phyloP scores from a whole-genome alignment of 2,888 invertebrate genomes.

The Sminthurides aquaticus region DNA sequence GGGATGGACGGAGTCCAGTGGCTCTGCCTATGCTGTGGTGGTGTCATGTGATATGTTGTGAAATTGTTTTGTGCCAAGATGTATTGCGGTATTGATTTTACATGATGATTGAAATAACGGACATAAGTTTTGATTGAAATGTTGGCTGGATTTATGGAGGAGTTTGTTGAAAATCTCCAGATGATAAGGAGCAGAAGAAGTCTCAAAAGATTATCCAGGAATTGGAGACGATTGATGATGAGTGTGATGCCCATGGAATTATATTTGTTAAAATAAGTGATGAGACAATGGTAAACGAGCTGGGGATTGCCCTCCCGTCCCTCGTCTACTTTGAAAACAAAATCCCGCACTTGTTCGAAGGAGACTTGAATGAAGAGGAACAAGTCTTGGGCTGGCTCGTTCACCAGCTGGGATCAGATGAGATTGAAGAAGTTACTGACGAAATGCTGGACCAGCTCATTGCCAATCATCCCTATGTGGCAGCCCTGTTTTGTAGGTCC shows the following conservation, averaged over 20 bases:
- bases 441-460: slow-evolving; percentile 87
- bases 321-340: slow-evolving; percentile 84
- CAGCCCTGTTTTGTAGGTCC: slow-evolving; percentile 81
- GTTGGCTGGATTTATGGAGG: background rate
- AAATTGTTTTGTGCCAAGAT: background rate
- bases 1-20: background rate
- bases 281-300: slow-evolving; percentile 79
- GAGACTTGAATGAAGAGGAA: slow-evolving; percentile 38
- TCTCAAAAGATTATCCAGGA: slow-evolving; percentile 55
- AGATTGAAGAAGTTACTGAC: slow-evolving; percentile 89
- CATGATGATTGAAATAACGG: background rate
- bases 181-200: slow-evolving; percentile 84
- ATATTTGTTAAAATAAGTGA: slow-evolving; percentile 90
- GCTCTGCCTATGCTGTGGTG: slow-evolving; percentile 3
- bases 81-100: background rate
- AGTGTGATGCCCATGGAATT: slow-evolving; percentile 60
- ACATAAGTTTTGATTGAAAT: background rate
- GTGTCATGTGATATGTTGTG: slow-evolving; percentile 2
- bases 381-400: slow-evolving; percentile 65
- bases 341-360: slow-evolving; percentile 84
- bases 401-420: slow-evolving; percentile 75
- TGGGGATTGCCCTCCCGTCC: slow-evolving; percentile 80
- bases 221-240: slow-evolving; percentile 48
- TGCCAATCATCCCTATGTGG: slow-evolving; percentile 78
- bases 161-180: slow-evolving; percentile 49